Percentiles rank a stretch among this genome's conserved stretches.
Conservation (phyloP, 1,140 invertebrate species). For the Pissodes strobi region DNA sequence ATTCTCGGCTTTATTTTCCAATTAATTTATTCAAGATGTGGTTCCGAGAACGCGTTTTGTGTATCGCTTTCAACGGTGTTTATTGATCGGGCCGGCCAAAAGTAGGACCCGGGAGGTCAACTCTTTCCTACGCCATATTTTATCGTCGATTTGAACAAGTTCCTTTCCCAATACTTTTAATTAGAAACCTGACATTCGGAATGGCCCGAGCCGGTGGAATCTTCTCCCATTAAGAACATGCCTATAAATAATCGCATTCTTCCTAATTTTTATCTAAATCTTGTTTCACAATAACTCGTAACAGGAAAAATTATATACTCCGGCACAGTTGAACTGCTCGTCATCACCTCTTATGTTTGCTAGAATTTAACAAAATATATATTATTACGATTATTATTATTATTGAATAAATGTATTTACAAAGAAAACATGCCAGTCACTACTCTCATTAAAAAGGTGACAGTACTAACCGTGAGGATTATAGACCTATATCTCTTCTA, state of each 20-base stretch:
- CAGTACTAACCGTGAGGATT: too few species aligned
- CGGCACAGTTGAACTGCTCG: too few species aligned
- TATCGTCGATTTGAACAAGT: slow-evolving; percentile 15
- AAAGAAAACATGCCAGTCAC: too few species aligned
- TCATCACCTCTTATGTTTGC: too few species aligned
- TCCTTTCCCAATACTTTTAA: slow-evolving; percentile 31
- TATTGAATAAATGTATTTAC: too few species aligned
- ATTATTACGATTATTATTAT: too few species aligned
- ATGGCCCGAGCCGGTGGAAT: slow-evolving; percentile 20
- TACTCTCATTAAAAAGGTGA: too few species aligned
- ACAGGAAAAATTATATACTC: not conserved
- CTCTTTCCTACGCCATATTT: slow-evolving; percentile 26
- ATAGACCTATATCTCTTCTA: too few species aligned
- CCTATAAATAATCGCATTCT: slow-evolving; percentile 32
- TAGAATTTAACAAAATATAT: too few species aligned
- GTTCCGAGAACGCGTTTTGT: not conserved
- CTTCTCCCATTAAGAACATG: slow-evolving; percentile 28
- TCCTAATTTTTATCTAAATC: slow-evolving; percentile 32
- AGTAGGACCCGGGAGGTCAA: slow-evolving; percentile 24
- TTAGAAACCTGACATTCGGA: slow-evolving; percentile 26
- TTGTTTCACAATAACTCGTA: slow-evolving; percentile 15
- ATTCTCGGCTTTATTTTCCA: too few species aligned
- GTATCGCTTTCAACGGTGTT: slow-evolving; percentile 8
- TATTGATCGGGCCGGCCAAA: slow-evolving; percentile 8
- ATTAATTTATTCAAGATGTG: too few species aligned